These are phyloP conservation scores for Stomatorhinus walkeri DNA, from an alignment of 2,797 vertebrate genomes.

Conservation along the genomic window DNA sequence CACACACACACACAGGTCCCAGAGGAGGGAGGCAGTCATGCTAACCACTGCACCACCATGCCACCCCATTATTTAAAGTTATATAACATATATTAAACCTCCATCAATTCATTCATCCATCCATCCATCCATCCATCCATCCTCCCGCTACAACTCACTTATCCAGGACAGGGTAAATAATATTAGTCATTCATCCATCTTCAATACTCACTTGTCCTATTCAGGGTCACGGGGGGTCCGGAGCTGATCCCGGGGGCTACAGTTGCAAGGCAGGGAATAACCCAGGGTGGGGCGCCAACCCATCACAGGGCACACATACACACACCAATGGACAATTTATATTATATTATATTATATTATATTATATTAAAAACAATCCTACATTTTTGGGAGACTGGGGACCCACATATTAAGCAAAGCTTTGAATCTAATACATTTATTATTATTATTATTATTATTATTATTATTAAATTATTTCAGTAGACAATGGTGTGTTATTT, in stretches of 20 bases:
- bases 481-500: neutral
- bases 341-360: neutral
- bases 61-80: neutral
- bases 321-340: neutral
- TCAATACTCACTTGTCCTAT: neutral
- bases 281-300: neutral
- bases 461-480: neutral
- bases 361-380: neutral
- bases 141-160: neutral
- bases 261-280: neutral
- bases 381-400: neutral
- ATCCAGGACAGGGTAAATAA: neutral
- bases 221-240: neutral
- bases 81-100: neutral
- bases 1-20: neutral
- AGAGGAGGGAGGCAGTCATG: neutral
- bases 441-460: neutral
- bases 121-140: neutral
- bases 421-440: neutral
- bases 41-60: neutral
- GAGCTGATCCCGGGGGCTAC: neutral
- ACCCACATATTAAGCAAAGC: neutral
- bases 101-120: neutral
- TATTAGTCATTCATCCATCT: neutral
- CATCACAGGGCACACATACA: neutral